Evolutionary conservation across 2,888 invertebrate genomes (phyloP), one percentile per base, ranked within the genome.

Genomic region (Carcina quercana): DNA sequence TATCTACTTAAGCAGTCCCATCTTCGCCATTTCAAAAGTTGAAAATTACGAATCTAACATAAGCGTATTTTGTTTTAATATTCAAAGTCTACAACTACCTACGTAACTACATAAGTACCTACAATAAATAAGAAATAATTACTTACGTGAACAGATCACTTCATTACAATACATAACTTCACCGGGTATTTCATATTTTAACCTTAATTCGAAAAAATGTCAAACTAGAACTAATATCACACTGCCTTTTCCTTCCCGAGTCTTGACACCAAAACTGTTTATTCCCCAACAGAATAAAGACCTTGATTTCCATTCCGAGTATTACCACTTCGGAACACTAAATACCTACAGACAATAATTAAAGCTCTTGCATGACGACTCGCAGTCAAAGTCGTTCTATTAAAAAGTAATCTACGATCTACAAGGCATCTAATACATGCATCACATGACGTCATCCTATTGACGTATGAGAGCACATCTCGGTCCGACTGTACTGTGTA

Each of bases 391-490:
- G 65, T 63, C 69, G 60, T 56, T 59, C 52, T 40, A 53, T 61
- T 64, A 57, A 52, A 63, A 56, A 55, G 54, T 61, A 52, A 53
- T 46, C 53, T 52, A 67, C 68, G 59, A 64, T 54, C n/a, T n/a
- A n/a, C n/a, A n/a, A 65, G 54, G 53, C 59, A 64, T 54, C 59
- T 63, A 65, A 62, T 62, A 58, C 63, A 63, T 75, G 79, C 80
- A 78, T 80, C 79, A 61, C 67, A 70, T 82, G 69, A 75, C 82
- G 80, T 82, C 80, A 82, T 66, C 46, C 50, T 56, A 71, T 74
- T 80, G 82, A 82, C 82, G 80, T 79, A 72, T 66, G 69, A 64
- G 82, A 82, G 80, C 80, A 66, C 59, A n/a, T n/a, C n/a, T 59
- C 65, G 63, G 60, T 67, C 61, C 53, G 66, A 73, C 73, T 72